Percentiles rank a stretch among this genome's conserved stretches.
phyloP scores from a whole-genome alignment of 2,113 vertebrate species.

The Crotalus tigris region DNA sequence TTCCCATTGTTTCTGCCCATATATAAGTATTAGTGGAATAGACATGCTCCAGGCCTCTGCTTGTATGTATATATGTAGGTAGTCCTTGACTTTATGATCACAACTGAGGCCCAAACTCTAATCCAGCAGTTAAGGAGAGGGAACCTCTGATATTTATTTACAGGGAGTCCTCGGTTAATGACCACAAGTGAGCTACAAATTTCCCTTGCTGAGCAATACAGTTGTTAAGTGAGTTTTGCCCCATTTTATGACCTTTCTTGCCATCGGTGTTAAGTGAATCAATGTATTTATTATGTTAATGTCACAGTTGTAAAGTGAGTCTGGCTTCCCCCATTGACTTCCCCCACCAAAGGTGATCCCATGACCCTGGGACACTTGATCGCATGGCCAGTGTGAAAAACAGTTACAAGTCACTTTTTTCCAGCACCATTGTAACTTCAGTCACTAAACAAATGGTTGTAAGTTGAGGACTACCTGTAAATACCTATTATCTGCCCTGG shows the following conservation, averaged over 20 bases:
- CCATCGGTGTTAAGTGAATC: background rate
- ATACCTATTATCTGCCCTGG: background rate
- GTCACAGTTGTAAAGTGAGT: background rate
- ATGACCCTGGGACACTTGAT: background rate
- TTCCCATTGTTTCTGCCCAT: background rate
- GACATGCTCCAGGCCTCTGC: background rate
- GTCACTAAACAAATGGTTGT: background rate
- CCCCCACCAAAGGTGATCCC: background rate
- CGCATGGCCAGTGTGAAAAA: background rate
- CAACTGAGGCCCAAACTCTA: background rate
- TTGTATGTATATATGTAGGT: background rate
- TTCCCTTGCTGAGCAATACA: background rate
- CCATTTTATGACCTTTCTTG: background rate
- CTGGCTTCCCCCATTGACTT: background rate
- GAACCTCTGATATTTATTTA: background rate
- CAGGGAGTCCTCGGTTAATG: background rate
- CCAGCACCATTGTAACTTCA: background rate
- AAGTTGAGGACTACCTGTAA: background rate
- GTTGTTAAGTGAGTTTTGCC: background rate
- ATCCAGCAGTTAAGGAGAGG: background rate
- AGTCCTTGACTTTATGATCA: background rate
- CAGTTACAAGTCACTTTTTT: background rate
- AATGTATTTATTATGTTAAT: background rate
- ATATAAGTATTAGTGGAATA: background rate
- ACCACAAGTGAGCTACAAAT: background rate